phyloP scores from a whole-genome alignment of 1,140 invertebrate species.

The Aphaenogaster rudis region DNA sequence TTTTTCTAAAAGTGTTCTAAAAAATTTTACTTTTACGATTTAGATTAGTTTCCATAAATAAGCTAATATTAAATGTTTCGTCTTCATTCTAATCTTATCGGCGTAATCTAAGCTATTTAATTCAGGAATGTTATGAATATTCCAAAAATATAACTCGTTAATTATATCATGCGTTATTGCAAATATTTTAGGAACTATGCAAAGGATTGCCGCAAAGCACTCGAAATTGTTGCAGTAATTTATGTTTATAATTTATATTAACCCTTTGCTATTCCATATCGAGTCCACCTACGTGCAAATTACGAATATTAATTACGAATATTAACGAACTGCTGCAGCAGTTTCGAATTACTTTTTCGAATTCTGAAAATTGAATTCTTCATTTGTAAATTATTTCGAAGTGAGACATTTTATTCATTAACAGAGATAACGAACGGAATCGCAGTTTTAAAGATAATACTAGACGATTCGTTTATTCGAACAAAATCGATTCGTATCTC shows the following conservation, averaged over 20 bases:
- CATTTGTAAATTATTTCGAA: background rate
- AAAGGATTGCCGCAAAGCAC: background rate
- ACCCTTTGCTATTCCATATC: background rate
- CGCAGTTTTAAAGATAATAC: background rate
- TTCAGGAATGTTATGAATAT: background rate
- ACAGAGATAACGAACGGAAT: background rate
- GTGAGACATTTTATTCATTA: background rate
- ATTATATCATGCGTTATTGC: background rate
- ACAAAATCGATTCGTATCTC: background rate
- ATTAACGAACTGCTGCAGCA: background rate
- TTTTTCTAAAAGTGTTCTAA: background rate
- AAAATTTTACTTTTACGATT: background rate
- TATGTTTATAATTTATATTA: constrained; percentile 22
- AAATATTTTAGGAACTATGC: background rate
- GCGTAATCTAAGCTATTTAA: background rate
- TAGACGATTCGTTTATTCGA: background rate
- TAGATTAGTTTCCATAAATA: background rate
- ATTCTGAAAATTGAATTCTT: background rate
- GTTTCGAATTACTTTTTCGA: background rate
- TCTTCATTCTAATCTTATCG: background rate
- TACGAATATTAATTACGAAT: background rate
- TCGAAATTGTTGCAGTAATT: constrained; percentile 19
- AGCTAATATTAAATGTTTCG: background rate
- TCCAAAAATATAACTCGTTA: background rate
- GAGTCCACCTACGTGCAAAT: background rate